phyloP scores from a whole-genome alignment of 1,140 invertebrate genomes.

The Drosophila albomicans region DNA sequence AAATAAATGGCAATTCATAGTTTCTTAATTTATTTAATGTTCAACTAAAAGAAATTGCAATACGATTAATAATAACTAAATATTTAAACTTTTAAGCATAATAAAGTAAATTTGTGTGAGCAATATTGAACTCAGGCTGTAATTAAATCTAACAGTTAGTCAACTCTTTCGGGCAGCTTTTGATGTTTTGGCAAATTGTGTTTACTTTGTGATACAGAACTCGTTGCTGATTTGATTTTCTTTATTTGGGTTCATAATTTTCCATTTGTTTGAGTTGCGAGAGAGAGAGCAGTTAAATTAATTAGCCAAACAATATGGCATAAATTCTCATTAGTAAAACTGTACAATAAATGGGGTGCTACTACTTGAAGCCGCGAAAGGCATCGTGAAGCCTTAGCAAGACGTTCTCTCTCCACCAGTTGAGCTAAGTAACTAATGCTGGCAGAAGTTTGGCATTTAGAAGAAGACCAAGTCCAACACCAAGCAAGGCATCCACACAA shows the following conservation, averaged over 20 bases:
- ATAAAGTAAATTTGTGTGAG: neutral
- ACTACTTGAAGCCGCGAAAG: slow-evolving; percentile 23
- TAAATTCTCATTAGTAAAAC: slow-evolving; percentile 68
- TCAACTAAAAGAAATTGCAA: neutral
- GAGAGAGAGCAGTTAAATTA: slow-evolving; percentile 15
- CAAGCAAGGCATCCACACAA: slow-evolving; percentile 35
- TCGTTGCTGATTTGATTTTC: neutral
- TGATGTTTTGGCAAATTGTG: neutral
- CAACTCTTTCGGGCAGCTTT: neutral
- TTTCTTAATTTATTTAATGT: no score
- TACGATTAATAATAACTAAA: no score
- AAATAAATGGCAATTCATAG: no score
- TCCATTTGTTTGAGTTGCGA: slow-evolving; percentile 1
- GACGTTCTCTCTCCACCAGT: neutral
- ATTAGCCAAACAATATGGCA: slow-evolving; percentile 65
- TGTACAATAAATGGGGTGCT: slow-evolving; percentile 50
- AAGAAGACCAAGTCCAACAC: neutral
- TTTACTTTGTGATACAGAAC: slow-evolving; percentile 3
- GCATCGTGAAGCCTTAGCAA: slow-evolving; percentile 25
- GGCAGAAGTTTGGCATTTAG: slow-evolving; percentile 25
- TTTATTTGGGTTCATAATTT: slow-evolving; percentile 25
- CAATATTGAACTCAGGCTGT: neutral
- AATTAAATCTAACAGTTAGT: neutral
- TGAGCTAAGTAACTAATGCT: slow-evolving; percentile 2
- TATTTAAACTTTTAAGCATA: no score